Evolutionary conservation across 2,113 vertebrate genomes (phyloP), one percentile per base, ranked within the genome.

Genomic region (Ctenomys sociabilis): DNA sequence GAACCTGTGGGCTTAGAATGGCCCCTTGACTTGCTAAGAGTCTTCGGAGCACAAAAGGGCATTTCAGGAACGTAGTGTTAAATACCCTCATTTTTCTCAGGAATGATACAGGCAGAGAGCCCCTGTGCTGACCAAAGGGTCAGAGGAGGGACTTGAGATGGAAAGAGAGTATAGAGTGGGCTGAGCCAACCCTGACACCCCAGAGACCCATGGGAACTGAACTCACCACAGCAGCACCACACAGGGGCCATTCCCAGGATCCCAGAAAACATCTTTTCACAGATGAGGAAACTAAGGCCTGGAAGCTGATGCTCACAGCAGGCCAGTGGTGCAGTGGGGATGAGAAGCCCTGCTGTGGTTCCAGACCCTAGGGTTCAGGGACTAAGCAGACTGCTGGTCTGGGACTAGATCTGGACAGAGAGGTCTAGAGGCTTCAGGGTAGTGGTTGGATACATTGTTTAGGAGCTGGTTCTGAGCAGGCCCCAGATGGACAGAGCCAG

Each of bases 401-500:
- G 10, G 6, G 21, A 37, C 35, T 45, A 24, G 70, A n/a, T 75
- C 84, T 28, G 12, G 45, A 70, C 75, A 40, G 82, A 59, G 30
- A 37, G 59, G 35, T 32, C 54, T 37, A 32, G 72, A 64, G 82
- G 68, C 73, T 78, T 45, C 19, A 21, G 28, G 10, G 66, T 0
- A 24, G 7, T 22, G 12, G 49, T 37, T 10, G 8, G 14, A 57
- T 63, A 14, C 82, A 81, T 17, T 45, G 49, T 45, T 77, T 12
- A 1, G 54, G 17, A 21, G 59, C 66, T 78, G 64, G 21, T 59
- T 85, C 57, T 24, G 26, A 64, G 43, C 32, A 1, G 17, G 40
- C 21, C 45, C 3, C 17, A 32, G 13, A 61, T 3, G 1, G 13
- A 0, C 1, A 3, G 35, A 5, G 16, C 8, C 19, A 57, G 28